Base-by-base conservation (phyloP, 2,113 vertebrate species). In the Cisticola juncidis region DNA sequence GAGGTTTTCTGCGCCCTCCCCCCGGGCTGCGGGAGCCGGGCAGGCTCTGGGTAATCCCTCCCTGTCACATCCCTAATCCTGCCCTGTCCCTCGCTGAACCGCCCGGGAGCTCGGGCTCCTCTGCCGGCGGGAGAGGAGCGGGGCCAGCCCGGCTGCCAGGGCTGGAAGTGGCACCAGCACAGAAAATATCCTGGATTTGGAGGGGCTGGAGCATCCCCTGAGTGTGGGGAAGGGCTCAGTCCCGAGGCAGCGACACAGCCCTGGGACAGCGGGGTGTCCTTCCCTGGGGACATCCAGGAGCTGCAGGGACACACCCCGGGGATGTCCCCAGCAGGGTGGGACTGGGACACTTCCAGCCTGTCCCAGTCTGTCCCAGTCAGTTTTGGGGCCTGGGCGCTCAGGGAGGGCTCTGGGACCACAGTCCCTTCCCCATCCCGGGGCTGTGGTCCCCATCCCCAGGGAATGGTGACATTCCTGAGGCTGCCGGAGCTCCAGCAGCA, bases 111-210 rank as follows among this genome's bases (percentile, higher is more conserved):
- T 0, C 8, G 18, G 36, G n/a, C n/a, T n/a, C n/a, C n/a, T n/a
- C n/a, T n/a, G n/a, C n/a, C n/a, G n/a, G n/a, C 3, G 23, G 13
- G 4, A 0, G 2, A 18, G 78, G 9, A 80, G 61, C 3, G 10
- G 35, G 3, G 26, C n/a, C 11, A 70, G 12, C 9, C 25, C 47
- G 4, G 38, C 35, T 21, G 74, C 74, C 58, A 1, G 60, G 76
- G 71, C 81, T 61, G 81, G n/a, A 17, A 38, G 33, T 11, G 57
- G 5, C 77, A 11, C 14, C 56, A 5, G 45, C 38, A 12, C 0
- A 1, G 29, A 6, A n/a, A 20, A 24, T 3, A 3, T 2, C 45
- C 26, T 0, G 13, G 13, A 17, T 24, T 51, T 21, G 0, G 5
- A 26, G 54, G 57, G 54, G 12, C 16, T 0, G 60, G 50, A 92